Evolutionary conservation across 2,113 vertebrate genomes (phyloP), one percentile per base, ranked within the genome.

Genomic region (Gymnocephalus cernua): DNA sequence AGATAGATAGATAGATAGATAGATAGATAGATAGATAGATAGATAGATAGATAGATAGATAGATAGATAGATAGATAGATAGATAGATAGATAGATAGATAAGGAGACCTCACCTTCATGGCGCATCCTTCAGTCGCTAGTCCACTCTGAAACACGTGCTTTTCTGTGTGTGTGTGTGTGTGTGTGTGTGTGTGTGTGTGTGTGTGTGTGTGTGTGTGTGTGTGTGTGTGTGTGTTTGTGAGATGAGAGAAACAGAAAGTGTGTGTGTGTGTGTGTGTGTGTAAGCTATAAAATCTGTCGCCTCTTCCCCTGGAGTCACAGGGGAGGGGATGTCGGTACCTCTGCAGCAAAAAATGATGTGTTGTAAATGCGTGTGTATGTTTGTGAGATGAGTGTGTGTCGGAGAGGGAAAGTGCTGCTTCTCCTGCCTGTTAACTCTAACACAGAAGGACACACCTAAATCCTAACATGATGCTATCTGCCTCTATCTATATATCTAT

Each of bases 81-180:
- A 54, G 53, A 41, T 4, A 67, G 23, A 32, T 4, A 67, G 64
- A 29, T 10, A 63, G 9, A 48, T 11, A 54, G 57, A 62, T 35
- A 18, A 48, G 10, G 0, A 73, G 47, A 70, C 16, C 91, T 92
- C 84, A 94, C 93, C 92, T 94, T 94, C 93, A 94, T 94, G 88
- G 47, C 2, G 86, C 53, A 74, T 90, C 85, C 77, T 74, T 84
- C 73, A 47, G 73, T 75, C 59, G 62, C 44, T 38, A 10, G 51
- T 91, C 83, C 82, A 70, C 84, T 86, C 29, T 66, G 32, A 80
- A 76, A 84, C 78, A 91, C 88, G 79, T 82, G 86, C 54, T 63
- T 61, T 29, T 68, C 59, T 3, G 47, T 15, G 71, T 79, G 76
- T 80, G 86, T 83, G 77, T 63, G 73, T 25, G 23, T 10, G 41